Evolutionary conservation across 2,113 vertebrate species (phyloP).

Genomic region (Grammomys surdaster): DNA sequence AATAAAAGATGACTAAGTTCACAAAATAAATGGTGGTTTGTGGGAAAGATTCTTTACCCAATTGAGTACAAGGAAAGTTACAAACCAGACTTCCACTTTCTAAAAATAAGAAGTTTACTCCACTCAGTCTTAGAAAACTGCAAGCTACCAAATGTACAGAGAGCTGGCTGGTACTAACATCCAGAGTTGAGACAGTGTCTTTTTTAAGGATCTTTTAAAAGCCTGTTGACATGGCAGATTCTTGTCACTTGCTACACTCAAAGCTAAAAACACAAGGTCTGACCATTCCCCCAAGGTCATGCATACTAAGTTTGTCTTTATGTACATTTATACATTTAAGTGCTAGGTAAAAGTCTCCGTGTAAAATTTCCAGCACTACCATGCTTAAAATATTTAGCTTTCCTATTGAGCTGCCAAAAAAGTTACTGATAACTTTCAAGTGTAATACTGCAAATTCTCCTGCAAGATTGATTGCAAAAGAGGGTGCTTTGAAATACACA

Average conservation of each 20-base stretch:
- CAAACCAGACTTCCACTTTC: slow-evolving; percentile 94
- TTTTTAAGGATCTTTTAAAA: slow-evolving; percentile 88
- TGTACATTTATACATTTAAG: slow-evolving; percentile 92
- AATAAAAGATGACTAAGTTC: slow-evolving; percentile 98
- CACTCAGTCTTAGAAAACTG: slow-evolving; percentile 93
- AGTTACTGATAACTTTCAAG: slow-evolving; percentile 85
- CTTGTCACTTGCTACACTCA: slow-evolving; percentile 88
- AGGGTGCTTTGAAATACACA: slow-evolving; percentile 86
- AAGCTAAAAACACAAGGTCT: slow-evolving; percentile 86
- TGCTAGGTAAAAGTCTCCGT: slow-evolving; percentile 90
- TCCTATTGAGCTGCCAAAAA: slow-evolving; percentile 90
- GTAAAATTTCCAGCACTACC: slow-evolving; percentile 89
- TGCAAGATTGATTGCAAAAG: slow-evolving; percentile 86
- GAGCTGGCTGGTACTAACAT: slow-evolving; percentile 91
- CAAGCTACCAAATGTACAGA: slow-evolving; percentile 93
- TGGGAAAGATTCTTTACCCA: slow-evolving; percentile 93
- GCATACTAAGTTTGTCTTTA: slow-evolving; percentile 87
- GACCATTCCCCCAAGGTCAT: slow-evolving; percentile 88
- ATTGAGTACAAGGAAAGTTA: slow-evolving; percentile 93
- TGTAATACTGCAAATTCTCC: slow-evolving; percentile 91
- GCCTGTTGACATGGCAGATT: slow-evolving; percentile 89
- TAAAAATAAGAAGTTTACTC: slow-evolving; percentile 94
- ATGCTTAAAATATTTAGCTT: slow-evolving; percentile 86
- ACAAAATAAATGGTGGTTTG: slow-evolving; percentile 96
- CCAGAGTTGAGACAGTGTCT: slow-evolving; percentile 93